Evolutionary conservation across 53 echinoderm and acorn worm species (phyloP), one percentile per base, ranked within the genome.

Genomic region (Apostichopus leukothele): DNA sequence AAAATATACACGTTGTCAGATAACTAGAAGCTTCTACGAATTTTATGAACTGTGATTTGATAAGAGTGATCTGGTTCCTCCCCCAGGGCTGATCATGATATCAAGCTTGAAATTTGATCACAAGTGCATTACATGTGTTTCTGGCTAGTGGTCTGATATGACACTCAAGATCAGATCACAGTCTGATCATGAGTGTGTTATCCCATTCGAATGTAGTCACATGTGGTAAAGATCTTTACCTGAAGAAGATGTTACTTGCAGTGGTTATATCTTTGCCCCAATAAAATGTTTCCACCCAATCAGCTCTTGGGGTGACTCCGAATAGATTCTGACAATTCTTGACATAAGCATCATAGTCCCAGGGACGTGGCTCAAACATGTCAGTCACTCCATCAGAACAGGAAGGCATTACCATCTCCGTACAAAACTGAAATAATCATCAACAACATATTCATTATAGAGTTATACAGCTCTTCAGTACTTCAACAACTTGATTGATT

Each of bases 321-420:
- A 93, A 97, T 0, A 50, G 18, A 71, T 83, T 76, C 89, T 94
- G 90, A 55, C 97, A 97, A 11, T 16, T 39, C 23, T 81, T 74
- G 21, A 83, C 91, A 50, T 68, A 90, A 12, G 84, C 88, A 23
- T 90, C 80, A 11, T 94, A 94, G 85, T 92, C 78, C 97, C 97
- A 97, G 18, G 94, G 89, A 18, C 87, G 88, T 4, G 92, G 84
- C 52, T 93, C 91, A 91, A 97, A 97, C 97, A 97, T 97, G 79
- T 97, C 97, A 25, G 90, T 88, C 9, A 90, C 86, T 55, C 97
- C 97, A 90, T 95, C 92, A 0, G 95, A 67, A 88, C 95, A 97
- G 21, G 1, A 87, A 7, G 97, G 97, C 94, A 97, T 94, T 8
- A 97, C 90, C 97, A 97, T 97, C 88, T 97, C 97, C 20, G 96